These are phyloP conservation scores for Choristoneura rosaceana DNA, from an alignment of 2,888 invertebrate species.

Conservation along the genomic window DNA sequence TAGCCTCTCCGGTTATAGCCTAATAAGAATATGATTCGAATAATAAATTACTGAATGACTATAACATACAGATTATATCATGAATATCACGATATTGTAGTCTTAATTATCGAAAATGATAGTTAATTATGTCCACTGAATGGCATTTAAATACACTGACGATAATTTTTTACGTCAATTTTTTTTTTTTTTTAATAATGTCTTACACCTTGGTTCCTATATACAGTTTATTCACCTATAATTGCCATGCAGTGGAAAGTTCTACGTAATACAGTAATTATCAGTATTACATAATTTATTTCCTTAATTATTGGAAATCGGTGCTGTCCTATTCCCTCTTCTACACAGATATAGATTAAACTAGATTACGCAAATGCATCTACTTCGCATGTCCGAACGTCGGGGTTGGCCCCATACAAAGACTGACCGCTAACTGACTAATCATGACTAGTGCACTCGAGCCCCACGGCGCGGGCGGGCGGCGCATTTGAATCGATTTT, in stretches of 20 bases:
- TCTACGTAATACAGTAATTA: background rate
- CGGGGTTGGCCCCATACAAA: too few species aligned
- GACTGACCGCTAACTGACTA: too few species aligned
- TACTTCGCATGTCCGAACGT: too few species aligned
- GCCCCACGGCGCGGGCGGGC: too few species aligned
- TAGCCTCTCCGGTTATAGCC: constrained; percentile 17
- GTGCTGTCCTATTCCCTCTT: background rate
- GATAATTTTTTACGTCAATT: too few species aligned
- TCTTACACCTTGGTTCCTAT: background rate
- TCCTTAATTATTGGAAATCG: background rate
- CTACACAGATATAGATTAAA: too few species aligned
- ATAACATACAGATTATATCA: constrained; percentile 19
- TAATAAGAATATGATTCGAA: constrained; percentile 21
- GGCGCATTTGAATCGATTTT: too few species aligned
- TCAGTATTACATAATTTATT: background rate
- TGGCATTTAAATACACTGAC: constrained; percentile 24
- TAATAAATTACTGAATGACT: constrained; percentile 32
- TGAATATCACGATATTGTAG: constrained; percentile 38
- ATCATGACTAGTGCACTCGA: too few species aligned
- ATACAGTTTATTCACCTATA: background rate
- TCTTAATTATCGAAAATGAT: constrained; percentile 22
- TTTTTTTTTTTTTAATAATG: too few species aligned
- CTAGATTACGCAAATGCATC: too few species aligned
- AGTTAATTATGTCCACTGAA: constrained; percentile 16
- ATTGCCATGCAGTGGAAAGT: background rate